These are phyloP conservation scores for Rhagophthalmus giganteus DNA, from an alignment of 2,888 invertebrate genomes.

Conservation along the genomic window DNA sequence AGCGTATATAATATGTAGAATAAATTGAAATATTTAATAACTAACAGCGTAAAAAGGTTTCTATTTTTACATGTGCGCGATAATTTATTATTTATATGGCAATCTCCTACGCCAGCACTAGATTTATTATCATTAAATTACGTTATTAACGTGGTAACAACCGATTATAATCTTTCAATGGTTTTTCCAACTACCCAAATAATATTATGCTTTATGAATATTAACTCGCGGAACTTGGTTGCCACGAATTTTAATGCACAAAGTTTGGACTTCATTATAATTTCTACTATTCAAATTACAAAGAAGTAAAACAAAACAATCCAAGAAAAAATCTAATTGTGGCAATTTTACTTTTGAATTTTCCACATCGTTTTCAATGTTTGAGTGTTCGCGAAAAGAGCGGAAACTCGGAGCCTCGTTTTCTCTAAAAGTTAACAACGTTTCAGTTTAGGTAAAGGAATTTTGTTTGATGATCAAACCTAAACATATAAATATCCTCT, in stretches of 20 bases:
- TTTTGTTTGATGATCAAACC: conserved; percentile 19
- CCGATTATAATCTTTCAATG: neutral
- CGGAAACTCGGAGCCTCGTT: conserved; percentile 23
- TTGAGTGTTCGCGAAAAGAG: conserved; percentile 18
- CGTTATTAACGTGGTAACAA: conserved; percentile 5
- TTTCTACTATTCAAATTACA: neutral
- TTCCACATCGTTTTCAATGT: conserved; percentile 25
- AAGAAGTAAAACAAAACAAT: conserved; percentile 12
- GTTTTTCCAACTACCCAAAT: neutral
- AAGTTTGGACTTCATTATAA: neutral
- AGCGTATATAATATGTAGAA: too few relatives aligned
- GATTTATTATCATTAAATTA: conserved; percentile 10
- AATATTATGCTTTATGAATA: conserved; percentile 7
- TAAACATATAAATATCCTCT: conserved; percentile 11
- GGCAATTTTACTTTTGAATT: conserved; percentile 17
- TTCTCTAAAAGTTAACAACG: conserved; percentile 24
- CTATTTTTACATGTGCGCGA: conserved; percentile 6
- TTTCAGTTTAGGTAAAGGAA: conserved; percentile 27
- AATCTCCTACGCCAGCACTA: conserved; percentile 5
- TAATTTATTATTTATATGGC: conserved; percentile 8
- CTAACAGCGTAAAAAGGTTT: neutral
- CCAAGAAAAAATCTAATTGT: conserved; percentile 17
- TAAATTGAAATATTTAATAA: too few relatives aligned
- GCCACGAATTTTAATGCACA: neutral
- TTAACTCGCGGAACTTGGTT: neutral